Base-by-base conservation (phyloP, 2,888 invertebrate genomes). In the Lycocerus yunnanus region DNA sequence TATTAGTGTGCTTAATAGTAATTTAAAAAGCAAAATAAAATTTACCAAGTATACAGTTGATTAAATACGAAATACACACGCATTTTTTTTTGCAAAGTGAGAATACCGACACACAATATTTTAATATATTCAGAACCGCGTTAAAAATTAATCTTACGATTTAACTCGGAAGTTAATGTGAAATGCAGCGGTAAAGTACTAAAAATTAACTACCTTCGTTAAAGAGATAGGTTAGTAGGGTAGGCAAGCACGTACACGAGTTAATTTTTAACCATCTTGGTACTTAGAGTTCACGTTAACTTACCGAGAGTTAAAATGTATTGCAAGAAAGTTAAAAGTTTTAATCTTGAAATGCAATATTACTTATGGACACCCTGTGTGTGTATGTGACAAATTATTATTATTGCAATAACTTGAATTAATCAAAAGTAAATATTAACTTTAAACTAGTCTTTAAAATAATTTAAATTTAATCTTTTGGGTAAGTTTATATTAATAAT, bases 391-490 rank as follows among this genome's bases (percentile, higher is more conserved):
- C 1, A n/a, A 43, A 43, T 43, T 43, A n/a, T n/a, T n/a, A n/a
- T n/a, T n/a, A n/a, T n/a, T n/a, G n/a, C 5, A n/a, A 43, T 43
- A 43, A 43, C 2, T 43, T 6, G 43, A 43, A 43, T n/a, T 43
- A 43, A 43, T n/a, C 6, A 43, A 43, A n/a, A n/a, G n/a, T 43
- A 43, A 43, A 43, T 43, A 43, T 43, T 43, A 43, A 43, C 27
- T 27, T 24, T 10, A 13, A 27, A 27, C 43, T 43, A 43, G 13
- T n/a, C 1, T n/a, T 43, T n/a, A 63, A 63, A 63, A 27, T 61
- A 69, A 69, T 69, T 61, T 21, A 15, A 15, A 24, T 69, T 24
- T 69, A 69, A 61, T 69, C 60, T 69, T 60, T 43, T 63, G 15
- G 13, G 61, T 11, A 61, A 61, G 69, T 61, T 69, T 61, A 16